These are phyloP conservation scores for Chrysocyon brachyurus DNA, from an alignment of 2,797 vertebrate species.

Conservation along the genomic window DNA sequence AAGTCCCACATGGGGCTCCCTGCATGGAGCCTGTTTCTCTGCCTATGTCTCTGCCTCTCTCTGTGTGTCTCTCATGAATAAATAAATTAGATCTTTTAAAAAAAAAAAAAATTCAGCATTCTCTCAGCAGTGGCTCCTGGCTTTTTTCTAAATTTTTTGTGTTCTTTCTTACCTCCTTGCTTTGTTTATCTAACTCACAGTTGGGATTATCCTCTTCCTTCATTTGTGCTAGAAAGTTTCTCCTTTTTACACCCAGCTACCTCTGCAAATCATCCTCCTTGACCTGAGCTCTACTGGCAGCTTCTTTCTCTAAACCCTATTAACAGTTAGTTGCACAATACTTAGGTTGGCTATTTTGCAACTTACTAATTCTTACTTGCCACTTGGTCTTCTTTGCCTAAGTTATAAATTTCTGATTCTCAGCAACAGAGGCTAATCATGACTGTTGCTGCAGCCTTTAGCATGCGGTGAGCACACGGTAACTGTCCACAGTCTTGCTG, in stretches of 20 bases:
- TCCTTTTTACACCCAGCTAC: background rate
- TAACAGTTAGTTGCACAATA: background rate
- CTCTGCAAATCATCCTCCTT: background rate
- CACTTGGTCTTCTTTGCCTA: background rate
- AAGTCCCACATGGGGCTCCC: no score
- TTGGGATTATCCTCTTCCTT: background rate
- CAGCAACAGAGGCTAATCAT: background rate
- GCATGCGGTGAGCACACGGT: background rate
- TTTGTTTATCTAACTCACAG: background rate
- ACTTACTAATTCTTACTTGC: background rate
- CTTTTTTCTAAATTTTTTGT: background rate
- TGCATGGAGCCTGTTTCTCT: no score
- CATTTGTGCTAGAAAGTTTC: background rate
- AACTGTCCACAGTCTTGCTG: background rate
- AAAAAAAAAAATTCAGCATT: background rate
- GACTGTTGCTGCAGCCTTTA: background rate
- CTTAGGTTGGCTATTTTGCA: background rate
- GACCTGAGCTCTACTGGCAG: background rate
- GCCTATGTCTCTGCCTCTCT: no score
- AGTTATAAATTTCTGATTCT: constrained; percentile 8
- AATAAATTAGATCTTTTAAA: no score
- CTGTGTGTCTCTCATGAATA: no score
- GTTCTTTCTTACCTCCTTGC: background rate
- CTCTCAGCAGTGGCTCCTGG: background rate
- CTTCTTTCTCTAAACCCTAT: background rate